These are phyloP conservation scores for Whitmania pigra DNA, from an alignment of 1,140 invertebrate species.

Conservation along the genomic window DNA sequence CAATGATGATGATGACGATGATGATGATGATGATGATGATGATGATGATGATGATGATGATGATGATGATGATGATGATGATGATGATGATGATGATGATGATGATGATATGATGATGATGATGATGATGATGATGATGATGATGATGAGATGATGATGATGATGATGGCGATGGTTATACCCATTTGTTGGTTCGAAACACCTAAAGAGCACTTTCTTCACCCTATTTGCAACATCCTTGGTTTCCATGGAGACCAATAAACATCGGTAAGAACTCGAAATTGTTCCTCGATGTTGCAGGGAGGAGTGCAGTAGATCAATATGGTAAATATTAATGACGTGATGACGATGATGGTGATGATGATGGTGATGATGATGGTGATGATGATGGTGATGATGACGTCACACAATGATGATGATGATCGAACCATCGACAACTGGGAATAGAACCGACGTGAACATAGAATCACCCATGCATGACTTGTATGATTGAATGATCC, in stretches of 20 bases:
- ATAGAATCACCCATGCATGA: too few relatives aligned
- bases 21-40: constrained; percentile 13
- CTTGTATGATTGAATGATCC: neutral
- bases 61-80: constrained; percentile 11
- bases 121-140: constrained; percentile 1
- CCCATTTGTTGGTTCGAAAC: neutral
- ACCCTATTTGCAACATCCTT: too few relatives aligned
- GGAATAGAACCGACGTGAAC: constrained; percentile 27
- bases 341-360: neutral
- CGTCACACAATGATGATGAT: neutral
- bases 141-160: constrained; percentile 15
- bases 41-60: constrained; percentile 8
- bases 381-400: constrained; percentile 12
- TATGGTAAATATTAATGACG: too few relatives aligned
- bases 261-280: too few relatives aligned
- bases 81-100: constrained; percentile 15
- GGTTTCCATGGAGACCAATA: too few relatives aligned
- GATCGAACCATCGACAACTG: constrained; percentile 33
- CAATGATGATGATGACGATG: constrained; percentile 59
- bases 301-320: too few relatives aligned
- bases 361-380: constrained; percentile 11
- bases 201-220: neutral
- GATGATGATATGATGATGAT: neutral
- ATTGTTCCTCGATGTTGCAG: too few relatives aligned
- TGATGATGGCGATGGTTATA: constrained; percentile 12